Evolutionary conservation across 2,113 vertebrate genomes (phyloP).

Genomic region (Dicrurus megarhynchus): DNA sequence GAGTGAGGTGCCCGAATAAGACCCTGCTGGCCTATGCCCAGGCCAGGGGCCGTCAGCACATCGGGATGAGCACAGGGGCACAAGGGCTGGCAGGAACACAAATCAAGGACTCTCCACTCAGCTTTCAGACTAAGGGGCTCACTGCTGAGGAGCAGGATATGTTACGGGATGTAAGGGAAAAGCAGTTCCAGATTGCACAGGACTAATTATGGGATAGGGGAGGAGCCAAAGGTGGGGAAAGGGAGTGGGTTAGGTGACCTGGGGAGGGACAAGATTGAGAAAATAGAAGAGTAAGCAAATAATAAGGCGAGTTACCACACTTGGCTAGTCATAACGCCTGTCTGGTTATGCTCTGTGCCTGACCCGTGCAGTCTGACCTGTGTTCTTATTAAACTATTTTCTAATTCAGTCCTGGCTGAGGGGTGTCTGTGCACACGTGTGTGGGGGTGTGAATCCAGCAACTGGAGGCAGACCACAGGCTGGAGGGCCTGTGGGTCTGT

Average conservation of each 20-base stretch:
- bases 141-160: not conserved
- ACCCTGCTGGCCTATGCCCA: not conserved
- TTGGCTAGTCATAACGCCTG: not conserved
- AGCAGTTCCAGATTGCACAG: not conserved
- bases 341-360: not conserved
- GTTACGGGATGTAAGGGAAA: not conserved
- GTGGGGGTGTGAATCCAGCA: not conserved
- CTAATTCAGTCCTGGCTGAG: not conserved
- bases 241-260: not conserved
- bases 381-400: not conserved
- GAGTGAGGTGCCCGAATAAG: not conserved
- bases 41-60: not conserved
- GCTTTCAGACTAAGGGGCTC: not conserved
- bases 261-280: not conserved
- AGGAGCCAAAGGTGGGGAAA: not conserved
- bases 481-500: not conserved
- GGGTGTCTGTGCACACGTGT: not conserved
- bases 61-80: not conserved
- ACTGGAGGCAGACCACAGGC: not conserved
- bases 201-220: not conserved
- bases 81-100: not conserved
- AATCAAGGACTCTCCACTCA: not conserved
- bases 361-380: not conserved
- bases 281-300: not conserved
- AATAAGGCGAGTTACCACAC: not conserved